A percentile compares a stretch with the other conserved stretches of the same genome.
These are phyloP conservation scores for Illadopsis cleaveri DNA, from an alignment of 2,113 vertebrate species.

Conservation along the genomic window DNA sequence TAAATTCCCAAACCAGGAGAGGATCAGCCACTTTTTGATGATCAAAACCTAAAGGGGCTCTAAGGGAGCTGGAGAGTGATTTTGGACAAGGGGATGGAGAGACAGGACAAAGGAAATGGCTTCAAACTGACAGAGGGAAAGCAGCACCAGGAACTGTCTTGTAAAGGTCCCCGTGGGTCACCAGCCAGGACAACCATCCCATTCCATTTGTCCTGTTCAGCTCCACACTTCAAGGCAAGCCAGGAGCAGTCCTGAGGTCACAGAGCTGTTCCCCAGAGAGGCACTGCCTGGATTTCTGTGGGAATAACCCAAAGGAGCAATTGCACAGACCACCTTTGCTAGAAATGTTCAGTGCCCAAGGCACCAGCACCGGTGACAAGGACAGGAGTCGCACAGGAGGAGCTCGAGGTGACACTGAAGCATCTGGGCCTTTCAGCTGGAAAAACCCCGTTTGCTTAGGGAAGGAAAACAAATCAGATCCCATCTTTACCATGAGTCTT, in stretches of 20 bases:
- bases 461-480: background rate
- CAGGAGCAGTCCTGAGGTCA: background rate
- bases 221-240: background rate
- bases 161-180: accelerated
- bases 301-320: background rate
- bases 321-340: background rate
- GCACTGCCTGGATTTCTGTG: background rate
- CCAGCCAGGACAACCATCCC: background rate
- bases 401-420: background rate
- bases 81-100: background rate
- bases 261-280: background rate
- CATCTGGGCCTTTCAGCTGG: background rate
- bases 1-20: background rate
- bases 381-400: background rate
- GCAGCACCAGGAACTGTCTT: background rate
- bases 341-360: background rate
- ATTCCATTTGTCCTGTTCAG: background rate
- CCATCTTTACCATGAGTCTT: background rate
- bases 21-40: background rate
- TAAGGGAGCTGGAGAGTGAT: background rate
- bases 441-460: background rate
- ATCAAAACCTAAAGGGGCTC: background rate
- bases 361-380: background rate
- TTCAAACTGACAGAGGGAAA: background rate
- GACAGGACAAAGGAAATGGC: background rate